Evolutionary conservation across 2,113 vertebrate species (phyloP), one percentile per base, ranked within the genome.

Genomic region (Catagonus wagneri): DNA sequence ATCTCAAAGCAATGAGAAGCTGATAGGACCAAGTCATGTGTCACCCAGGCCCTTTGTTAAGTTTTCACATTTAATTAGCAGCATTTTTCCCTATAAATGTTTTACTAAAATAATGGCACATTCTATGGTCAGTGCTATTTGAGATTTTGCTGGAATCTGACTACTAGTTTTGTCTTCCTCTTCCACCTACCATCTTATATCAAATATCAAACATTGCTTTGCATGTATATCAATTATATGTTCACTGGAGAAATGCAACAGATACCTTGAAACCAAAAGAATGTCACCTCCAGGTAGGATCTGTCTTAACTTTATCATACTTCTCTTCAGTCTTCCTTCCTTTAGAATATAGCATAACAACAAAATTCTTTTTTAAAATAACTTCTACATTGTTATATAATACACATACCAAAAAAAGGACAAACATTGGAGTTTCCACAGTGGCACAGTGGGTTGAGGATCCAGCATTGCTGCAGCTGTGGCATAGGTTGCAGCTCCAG

Each of bases 61-160:
- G 17, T 19, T 34, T 79, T 93, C 14, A 15, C 56, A 66, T 60
- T 65, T 56, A 86, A 54, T 65, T 81, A 29, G 19, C 56, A 88
- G 58, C 12, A 20, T 54, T 66, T 71, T 78, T 23, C 34, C 34
- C 19, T 60, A 44, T 78, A 90, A 72, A 34, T 83, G 34, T 5
- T 68, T 94, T 80, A 32, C 76, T 86, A 86, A 89, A 93, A 76
- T 68, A 50, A 63, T 4, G 36, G 32, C 66, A 29, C 39, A 63
- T 72, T 91, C 87, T 72, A 74, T 7, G 39, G 29, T 61, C 69
- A 27, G 13, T 52, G 32, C 5, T 91, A 61, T 92, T 68, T 87
- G n/a, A 94, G 32, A 58, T 84, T 90, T 90, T 96, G 34, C 89
- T 94, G 71, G 89, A 89, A 81, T 78, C 8, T 88, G 56, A 83